Base-by-base conservation (phyloP, 2,797 vertebrate species). In the Peromyscus aztecus region DNA sequence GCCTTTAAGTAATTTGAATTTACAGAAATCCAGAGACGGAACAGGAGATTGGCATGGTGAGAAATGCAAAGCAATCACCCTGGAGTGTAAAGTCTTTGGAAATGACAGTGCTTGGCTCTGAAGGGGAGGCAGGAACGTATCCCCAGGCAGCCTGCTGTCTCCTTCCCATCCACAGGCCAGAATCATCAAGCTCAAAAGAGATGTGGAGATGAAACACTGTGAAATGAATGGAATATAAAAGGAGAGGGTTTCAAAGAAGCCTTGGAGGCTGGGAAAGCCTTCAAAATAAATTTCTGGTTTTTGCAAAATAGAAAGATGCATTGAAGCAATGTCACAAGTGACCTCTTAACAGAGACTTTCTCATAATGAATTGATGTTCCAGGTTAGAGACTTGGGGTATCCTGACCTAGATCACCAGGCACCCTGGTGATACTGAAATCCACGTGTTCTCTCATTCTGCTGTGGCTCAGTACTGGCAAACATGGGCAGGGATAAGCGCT, bases 311-410 rank as follows among this genome's bases (percentile, higher is more conserved):
- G 65, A 61, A 34, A 6, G 81, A n/a, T 52, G 23, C 37, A 63
- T 84, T 14, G 23, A 87, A 92, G 29, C 10, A 55, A 11, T 37
- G 14, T 90, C 17, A 78, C 27, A 85, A 85, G 95, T 95, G 77
- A 92, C n/a, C 37, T 77, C 77, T 57, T 73, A 61, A 61, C 29
- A 40, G n/a, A 84, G 61, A 14, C 19, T 76, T 71, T 91, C 76
- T 94, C n/a, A 27, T 88, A 73, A 76, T 37, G 27, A 73, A 91
- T 82, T 93, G 90, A 81, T 87, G 85, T 67, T 85, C 21, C 23
- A 91, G 80, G 46, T 61, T 80, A 94, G 92, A 46, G 8, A 49
- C 31, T 87, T 34, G 31, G 21, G 76, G 63, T 73, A 83, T 67
- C 90, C 49, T 49, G 10, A n/a, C 19, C 29, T 7, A 57, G 57